Percentiles rank a stretch among this genome's conserved stretches.
These are phyloP conservation scores for Acanthosepion pharaonis DNA, from an alignment of 2,888 invertebrate genomes.

Conservation along the genomic window DNA sequence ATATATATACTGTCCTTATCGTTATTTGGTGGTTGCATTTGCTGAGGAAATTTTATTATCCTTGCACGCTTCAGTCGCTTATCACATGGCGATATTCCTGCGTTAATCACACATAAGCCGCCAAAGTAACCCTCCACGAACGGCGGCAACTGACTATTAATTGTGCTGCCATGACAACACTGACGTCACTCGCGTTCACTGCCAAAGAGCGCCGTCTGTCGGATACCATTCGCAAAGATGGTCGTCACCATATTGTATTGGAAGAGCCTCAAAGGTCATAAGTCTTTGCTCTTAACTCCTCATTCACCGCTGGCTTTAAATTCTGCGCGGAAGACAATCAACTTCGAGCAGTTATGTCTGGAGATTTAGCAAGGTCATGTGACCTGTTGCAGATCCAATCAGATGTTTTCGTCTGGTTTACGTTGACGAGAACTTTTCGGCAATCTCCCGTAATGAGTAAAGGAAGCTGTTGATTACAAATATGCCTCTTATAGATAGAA, in stretches of 20 bases:
- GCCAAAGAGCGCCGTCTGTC: slow-evolving; percentile 17
- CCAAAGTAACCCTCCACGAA: neutral
- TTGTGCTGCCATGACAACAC: neutral
- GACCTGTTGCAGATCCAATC: neutral
- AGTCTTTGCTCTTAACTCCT: neutral
- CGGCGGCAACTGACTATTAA: neutral
- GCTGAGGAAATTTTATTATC: neutral
- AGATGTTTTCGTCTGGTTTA: neutral
- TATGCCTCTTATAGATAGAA: neutral
- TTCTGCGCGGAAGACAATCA: neutral
- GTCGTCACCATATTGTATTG: neutral
- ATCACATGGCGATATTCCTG: neutral
- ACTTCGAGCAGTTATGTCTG: neutral
- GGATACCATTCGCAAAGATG: neutral
- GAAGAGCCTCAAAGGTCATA: neutral
- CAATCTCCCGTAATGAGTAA: too few species aligned
- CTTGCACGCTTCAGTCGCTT: neutral
- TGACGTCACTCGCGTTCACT: neutral
- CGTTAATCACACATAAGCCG: neutral
- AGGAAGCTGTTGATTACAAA: too few species aligned
- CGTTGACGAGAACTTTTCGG: too few species aligned
- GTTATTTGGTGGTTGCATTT: neutral
- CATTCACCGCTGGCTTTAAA: neutral
- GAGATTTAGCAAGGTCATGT: neutral
- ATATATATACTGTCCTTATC: neutral